Conservation (phyloP, 2,888 invertebrate species). For the Listrodromus nycthemerus region DNA sequence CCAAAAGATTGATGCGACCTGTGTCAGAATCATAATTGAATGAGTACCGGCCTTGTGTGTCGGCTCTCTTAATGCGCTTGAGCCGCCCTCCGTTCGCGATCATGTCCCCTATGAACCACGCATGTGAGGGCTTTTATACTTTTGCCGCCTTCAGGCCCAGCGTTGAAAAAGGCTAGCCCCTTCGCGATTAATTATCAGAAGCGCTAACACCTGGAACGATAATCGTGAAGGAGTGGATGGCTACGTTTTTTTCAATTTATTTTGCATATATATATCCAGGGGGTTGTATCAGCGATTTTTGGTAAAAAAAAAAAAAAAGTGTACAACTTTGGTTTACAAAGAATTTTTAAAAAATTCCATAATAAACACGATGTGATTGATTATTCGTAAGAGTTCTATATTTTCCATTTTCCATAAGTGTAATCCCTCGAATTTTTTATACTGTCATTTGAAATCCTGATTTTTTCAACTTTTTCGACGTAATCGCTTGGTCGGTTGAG, state of each 20-base stretch:
- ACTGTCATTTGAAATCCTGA: conserved; percentile 6
- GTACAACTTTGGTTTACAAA: too few species aligned
- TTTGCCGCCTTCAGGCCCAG: conserved; percentile 74
- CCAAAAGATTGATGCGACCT: conserved; percentile 80
- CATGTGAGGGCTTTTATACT: conserved; percentile 72
- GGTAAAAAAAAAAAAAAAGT: too few species aligned
- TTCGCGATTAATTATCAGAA: conserved; percentile 79
- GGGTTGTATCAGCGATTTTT: too few species aligned
- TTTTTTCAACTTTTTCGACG: neutral
- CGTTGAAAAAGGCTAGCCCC: conserved; percentile 65
- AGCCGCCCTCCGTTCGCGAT: conserved; percentile 71
- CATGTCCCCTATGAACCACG: conserved; percentile 63
- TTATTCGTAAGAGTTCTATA: too few species aligned
- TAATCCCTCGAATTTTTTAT: conserved; percentile 1
- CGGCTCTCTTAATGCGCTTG: conserved; percentile 73
- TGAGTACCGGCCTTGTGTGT: conserved; percentile 77
- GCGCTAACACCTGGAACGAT: conserved; percentile 76
- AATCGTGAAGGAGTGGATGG: conserved; percentile 14
- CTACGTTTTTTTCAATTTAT: conserved; percentile 13
- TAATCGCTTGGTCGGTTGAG: conserved; percentile 28
- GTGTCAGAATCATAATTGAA: conserved; percentile 84
- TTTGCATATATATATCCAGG: too few species aligned
- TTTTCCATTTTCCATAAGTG: neutral
- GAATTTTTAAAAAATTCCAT: too few species aligned
- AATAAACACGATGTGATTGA: too few species aligned